Evolutionary conservation across 2,888 invertebrate genomes (phyloP), one percentile per base, ranked within the genome.

Genomic region (Tortricodes alternella): DNA sequence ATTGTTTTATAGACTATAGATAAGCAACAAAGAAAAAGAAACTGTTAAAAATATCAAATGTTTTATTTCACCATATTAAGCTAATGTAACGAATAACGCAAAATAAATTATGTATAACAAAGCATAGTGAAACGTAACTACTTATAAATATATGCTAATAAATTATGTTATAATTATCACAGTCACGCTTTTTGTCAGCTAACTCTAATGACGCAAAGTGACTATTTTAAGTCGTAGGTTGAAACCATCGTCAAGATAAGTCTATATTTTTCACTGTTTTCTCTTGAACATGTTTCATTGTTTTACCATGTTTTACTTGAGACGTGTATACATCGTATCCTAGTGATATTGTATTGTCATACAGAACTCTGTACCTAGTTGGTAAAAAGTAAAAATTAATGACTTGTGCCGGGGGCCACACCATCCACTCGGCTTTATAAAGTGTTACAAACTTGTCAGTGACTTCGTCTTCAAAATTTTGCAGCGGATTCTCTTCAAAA

Each of bases 361-460:
- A 99, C 19, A 98, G 89, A 24, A 99, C 96, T 71, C 98, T 92
- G 80, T 93, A 98, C 69, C 92, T 93, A 6, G 95, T 94, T 2
- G 98, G 97, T 65, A 99, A 82, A 74, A 96, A 94, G 78, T 95
- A 97, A 83, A 99, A 99, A 83, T 98, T 98, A 18, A 99, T 92
- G 35, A 97, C 88, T 83, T 99, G 98, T 0, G 98, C 98, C 0
- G 96, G 96, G 0, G 98, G 98, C 98, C 98, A 98, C 4, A 98
- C 93, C 61, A 96, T 85, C 96, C 97, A 98, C 78, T 99, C 98
- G 0, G 97, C 97, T 13, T 93, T 86, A 74, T 97, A 98, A 21
- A 98, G 84, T 63, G 92, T 93, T 75, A 93, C 87, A 37, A 96
- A 96, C 81, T 98, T 98, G 15, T 92, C 86, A 65, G 89, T 92